Base-by-base conservation (phyloP, 2,113 vertebrate genomes). In the Coptodon bakossiorum region DNA sequence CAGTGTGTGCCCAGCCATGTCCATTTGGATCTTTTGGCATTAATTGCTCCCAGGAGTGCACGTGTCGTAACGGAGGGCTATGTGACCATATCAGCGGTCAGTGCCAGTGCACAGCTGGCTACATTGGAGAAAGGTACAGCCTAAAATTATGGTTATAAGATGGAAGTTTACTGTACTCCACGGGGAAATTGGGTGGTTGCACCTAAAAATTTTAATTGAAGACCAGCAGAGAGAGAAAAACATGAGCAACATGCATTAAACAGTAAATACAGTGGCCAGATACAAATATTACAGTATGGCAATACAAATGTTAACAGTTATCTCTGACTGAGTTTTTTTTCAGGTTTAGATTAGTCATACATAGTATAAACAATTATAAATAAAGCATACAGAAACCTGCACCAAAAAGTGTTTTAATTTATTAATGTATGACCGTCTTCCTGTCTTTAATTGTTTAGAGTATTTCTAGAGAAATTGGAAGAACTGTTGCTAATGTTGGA, bases 81-180 rank as follows among this genome's bases (percentile, higher is more conserved):
- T 99, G 98, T 54, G 98, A 99, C 88, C 98, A 98, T 0, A 96
- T 99, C 96, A 98, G 97, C 6, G 98, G 98, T 29, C 97, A 96
- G 83, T 99, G 98, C 90, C 92, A 98, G 82, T 99, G 98, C 87
- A 92, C 95, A 4, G 95, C 97, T 1, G 98, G 98, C 16, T 98
- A 97, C 89, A 95, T 96, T 81, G 98, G 98, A 92, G 97, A 98
- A 92, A 97, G 98, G 98, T 99, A 97, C 90, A 82, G 73, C 8
- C 17, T 7, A 19, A 53, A 1, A 16, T 50, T 1, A 34, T 19
- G 45, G 5, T 22, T 34, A 24, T 7, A 19, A 0, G n/a, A 71
- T 48, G 71, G n/a, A 0, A 4, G 73, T 78, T 78, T 78, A 50
- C 24, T n/a, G 43, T 78, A 31, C 10, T 50, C 1, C 71, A 19